phyloP scores from a whole-genome alignment of 2,888 invertebrate species.

The Athetis lepigone region DNA sequence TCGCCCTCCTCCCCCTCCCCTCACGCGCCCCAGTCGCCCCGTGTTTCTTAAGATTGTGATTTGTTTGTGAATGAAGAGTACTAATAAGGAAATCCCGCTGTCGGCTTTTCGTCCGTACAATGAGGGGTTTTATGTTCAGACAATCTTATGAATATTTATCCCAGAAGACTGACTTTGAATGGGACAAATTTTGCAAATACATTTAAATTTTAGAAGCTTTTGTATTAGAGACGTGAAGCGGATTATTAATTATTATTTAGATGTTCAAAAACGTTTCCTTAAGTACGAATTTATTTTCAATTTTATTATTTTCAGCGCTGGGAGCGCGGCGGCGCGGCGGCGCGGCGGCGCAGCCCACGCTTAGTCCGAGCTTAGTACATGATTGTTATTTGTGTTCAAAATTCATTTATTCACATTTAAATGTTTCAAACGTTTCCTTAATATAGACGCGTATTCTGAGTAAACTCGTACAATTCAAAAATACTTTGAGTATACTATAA shows the following conservation, averaged over 20 bases:
- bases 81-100: constrained; percentile 37
- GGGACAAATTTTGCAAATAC: constrained; percentile 23
- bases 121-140: constrained; percentile 29
- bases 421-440: too few relatives aligned
- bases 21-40: constrained; percentile 4
- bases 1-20: neutral
- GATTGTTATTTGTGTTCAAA: too few relatives aligned
- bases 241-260: constrained; percentile 2
- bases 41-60: constrained; percentile 26
- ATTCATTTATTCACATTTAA: too few relatives aligned
- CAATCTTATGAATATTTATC: constrained; percentile 49
- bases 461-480: too few relatives aligned
- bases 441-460: too few relatives aligned
- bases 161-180: constrained; percentile 23
- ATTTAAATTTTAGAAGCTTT: constrained; percentile 19
- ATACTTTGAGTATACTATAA: too few relatives aligned
- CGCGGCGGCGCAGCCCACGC: too few relatives aligned
- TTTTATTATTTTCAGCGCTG: too few relatives aligned
- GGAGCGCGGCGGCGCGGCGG: too few relatives aligned
- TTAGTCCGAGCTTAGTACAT: too few relatives aligned
- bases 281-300: neutral
- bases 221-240: constrained; percentile 16
- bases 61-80: constrained; percentile 47
- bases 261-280: neutral
- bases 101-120: constrained; percentile 30